These are phyloP conservation scores for Pristionchus fissidentatus DNA, from an alignment of 2,888 invertebrate species.

Conservation along the genomic window DNA sequence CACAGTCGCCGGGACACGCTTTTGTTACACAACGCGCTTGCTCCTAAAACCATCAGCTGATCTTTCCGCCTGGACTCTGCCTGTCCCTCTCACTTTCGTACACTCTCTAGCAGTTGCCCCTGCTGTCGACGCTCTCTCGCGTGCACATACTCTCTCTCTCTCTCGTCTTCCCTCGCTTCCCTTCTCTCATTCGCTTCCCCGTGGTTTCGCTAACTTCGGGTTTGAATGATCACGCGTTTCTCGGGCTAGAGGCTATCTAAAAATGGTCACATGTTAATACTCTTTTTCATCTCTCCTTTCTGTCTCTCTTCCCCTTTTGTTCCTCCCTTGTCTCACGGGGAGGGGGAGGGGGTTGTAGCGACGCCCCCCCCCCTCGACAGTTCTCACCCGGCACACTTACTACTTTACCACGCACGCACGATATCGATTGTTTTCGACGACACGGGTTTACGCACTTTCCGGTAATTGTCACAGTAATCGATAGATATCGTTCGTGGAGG, in stretches of 20 bases:
- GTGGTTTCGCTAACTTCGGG: not conserved
- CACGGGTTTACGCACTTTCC: no score
- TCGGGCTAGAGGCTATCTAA: no score
- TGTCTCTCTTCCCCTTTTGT: not conserved
- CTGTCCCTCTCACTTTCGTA: not conserved
- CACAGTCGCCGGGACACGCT: no score
- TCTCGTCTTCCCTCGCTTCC: conserved; percentile 3
- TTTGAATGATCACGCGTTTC: not conserved
- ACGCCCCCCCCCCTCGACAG: no score
- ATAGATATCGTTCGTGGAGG: no score
- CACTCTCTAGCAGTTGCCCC: not conserved
- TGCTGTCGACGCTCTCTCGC: not conserved
- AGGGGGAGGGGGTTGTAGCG: not conserved
- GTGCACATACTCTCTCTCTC: not conserved
- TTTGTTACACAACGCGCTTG: no score
- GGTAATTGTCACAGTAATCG: no score
- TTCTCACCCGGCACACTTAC: no score
- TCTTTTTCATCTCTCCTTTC: not conserved
- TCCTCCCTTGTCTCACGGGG: not conserved
- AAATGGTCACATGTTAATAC: not conserved
- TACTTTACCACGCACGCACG: no score
- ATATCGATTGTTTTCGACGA: no score
- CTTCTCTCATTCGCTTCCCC: not conserved
- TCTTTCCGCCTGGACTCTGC: not conserved
- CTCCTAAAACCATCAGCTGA: no score